A percentile compares a stretch with the other conserved stretches of the same genome.
Conservation (phyloP, 2,888 invertebrate genomes). For the Drosophila buzzatii region DNA sequence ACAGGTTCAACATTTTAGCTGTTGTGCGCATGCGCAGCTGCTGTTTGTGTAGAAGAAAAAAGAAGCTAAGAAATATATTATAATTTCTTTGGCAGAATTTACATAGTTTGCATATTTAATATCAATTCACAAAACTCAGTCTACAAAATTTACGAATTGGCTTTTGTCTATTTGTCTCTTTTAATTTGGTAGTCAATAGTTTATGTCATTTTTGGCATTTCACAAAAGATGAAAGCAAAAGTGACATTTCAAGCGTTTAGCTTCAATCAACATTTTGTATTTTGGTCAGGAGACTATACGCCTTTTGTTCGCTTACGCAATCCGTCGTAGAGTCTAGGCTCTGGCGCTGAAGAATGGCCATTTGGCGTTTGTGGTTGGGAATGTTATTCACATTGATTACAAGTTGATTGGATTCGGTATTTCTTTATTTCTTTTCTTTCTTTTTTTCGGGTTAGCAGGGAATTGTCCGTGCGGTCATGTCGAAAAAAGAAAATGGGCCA, state of each 20-base stretch:
- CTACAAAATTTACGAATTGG: conserved; percentile 39
- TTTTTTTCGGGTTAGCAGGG: conserved; percentile 6
- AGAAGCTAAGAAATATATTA: conserved; percentile 51
- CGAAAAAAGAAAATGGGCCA: conserved; percentile 27
- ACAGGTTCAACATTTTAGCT: conserved; percentile 48
- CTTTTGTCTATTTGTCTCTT: conserved; percentile 73
- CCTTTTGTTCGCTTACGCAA: conserved; percentile 50
- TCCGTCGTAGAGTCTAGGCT: conserved; percentile 17
- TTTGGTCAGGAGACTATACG: conserved; percentile 32
- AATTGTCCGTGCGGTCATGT: conserved; percentile 26
- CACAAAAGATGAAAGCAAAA: conserved; percentile 77
- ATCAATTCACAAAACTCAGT: conserved; percentile 65
- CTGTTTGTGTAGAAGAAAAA: conserved; percentile 27
- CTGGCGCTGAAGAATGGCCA: conserved; percentile 36
- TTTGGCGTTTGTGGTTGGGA: conserved; percentile 31
- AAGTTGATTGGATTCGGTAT: conserved; percentile 33
- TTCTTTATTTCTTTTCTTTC: neutral
- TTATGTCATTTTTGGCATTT: conserved; percentile 38
- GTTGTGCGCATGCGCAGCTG: conserved; percentile 51
- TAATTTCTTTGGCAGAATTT: conserved; percentile 60
- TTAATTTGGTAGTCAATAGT: conserved; percentile 66
- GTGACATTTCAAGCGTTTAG: conserved; percentile 62
- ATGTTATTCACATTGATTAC: conserved; percentile 50
- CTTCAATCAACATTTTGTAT: conserved; percentile 2
- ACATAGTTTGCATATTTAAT: conserved; percentile 8